Conservation (phyloP, 1,140 invertebrate genomes). For the Drosophila santomea region DNA sequence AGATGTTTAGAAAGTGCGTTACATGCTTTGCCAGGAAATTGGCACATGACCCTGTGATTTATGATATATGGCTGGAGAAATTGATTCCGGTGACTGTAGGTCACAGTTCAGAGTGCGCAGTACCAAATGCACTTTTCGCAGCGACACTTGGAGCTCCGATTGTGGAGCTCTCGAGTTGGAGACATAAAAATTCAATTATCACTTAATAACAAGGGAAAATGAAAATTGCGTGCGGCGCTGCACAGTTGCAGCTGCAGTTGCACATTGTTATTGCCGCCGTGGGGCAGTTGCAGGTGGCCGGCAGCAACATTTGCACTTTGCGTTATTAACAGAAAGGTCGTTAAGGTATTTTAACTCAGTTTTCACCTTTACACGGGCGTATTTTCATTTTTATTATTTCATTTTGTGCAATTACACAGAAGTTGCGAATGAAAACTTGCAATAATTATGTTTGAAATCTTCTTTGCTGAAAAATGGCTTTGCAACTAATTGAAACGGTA, state of each 20-base stretch:
- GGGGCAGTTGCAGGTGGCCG: slow-evolving; percentile 42
- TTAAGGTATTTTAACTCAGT: slow-evolving; percentile 77
- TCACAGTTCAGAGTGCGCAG: slow-evolving; percentile 22
- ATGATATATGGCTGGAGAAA: slow-evolving; percentile 66
- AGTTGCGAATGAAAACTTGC: slow-evolving; percentile 47
- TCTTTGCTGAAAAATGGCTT: slow-evolving; percentile 51
- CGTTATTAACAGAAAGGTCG: slow-evolving; percentile 78
- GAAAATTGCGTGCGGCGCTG: slow-evolving; percentile 62
- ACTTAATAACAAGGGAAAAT: slow-evolving; percentile 75
- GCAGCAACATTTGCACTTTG: slow-evolving; percentile 71
- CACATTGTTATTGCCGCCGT: slow-evolving; percentile 30
- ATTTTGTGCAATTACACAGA: slow-evolving; percentile 69
- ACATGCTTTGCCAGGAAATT: slow-evolving; percentile 48
- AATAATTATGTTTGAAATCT: slow-evolving; percentile 41
- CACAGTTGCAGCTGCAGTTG: slow-evolving; percentile 42
- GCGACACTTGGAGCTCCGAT: neutral
- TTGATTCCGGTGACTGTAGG: slow-evolving; percentile 34
- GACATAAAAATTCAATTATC: slow-evolving; percentile 82
- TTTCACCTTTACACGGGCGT: slow-evolving; percentile 47
- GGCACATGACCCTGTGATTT: slow-evolving; percentile 52
- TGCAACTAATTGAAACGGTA: slow-evolving; percentile 55
- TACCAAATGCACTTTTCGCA: neutral
- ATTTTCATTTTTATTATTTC: slow-evolving; percentile 73
- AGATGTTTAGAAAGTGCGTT: slow-evolving; percentile 79
- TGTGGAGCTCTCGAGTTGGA: slow-evolving; percentile 37